Percentiles rank a stretch among this genome's conserved stretches.
These are phyloP conservation scores for Linyphia triangularis DNA, from an alignment of 2,888 invertebrate species.

Conservation along the genomic window DNA sequence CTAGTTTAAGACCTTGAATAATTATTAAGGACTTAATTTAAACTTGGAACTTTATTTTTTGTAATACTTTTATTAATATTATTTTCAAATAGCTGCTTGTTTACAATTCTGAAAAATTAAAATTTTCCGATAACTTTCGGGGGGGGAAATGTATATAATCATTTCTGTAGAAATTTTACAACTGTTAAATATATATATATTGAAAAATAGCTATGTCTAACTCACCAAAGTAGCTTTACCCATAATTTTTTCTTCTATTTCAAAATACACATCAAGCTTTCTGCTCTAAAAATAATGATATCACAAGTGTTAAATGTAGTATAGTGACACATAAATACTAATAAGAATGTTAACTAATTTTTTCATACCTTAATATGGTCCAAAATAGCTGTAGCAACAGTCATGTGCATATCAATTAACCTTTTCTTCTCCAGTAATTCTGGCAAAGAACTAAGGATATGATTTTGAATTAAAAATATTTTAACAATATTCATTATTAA, in stretches of 20 bases:
- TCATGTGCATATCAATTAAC: conserved; percentile 98
- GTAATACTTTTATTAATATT: too few species aligned
- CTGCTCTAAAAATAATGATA: conserved; percentile 83
- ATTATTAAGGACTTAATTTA: too few species aligned
- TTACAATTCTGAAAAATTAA: too few species aligned
- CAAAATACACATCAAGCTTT: conserved; percentile 96
- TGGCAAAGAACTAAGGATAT: conserved; percentile 87
- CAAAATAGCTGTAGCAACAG: conserved; percentile 90
- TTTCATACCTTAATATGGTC: conserved; percentile 83
- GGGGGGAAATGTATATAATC: too few species aligned
- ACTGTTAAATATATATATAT: neutral
- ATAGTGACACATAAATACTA: neutral
- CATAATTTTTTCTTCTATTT: conserved; percentile 98
- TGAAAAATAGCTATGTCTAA: neutral
- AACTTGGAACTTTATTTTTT: too few species aligned
- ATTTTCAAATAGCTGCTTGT: too few species aligned
- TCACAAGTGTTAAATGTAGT: neutral
- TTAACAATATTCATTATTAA: neutral
- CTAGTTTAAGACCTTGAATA: too few species aligned
- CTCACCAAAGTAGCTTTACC: conserved; percentile 81
- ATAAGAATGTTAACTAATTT: neutral
- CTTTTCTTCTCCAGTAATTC: conserved; percentile 98
- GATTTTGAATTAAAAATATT: neutral
- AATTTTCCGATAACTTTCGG: too few species aligned
- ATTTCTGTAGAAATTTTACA: conserved; percentile 81